These are phyloP conservation scores for Cossypha heuglini DNA, from an alignment of 2,797 vertebrate species.

Conservation along the genomic window DNA sequence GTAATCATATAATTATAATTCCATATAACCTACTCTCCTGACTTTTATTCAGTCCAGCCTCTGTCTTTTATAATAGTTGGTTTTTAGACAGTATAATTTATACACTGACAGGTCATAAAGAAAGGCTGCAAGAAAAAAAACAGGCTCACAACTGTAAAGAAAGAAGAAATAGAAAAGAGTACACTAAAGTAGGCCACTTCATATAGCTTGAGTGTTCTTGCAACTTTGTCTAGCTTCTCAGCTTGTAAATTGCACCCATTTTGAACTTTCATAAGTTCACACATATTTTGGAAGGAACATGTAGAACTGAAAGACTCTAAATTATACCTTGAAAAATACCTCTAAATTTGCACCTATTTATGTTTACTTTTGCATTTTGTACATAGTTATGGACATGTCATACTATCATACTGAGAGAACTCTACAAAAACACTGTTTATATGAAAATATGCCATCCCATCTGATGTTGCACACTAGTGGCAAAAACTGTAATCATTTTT, in stretches of 20 bases:
- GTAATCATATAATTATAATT: background rate
- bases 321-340: conserved; percentile 18
- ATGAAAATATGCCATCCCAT: background rate
- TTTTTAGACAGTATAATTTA: background rate
- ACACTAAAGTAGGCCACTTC: conserved; percentile 52
- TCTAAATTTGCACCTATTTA: conserved; percentile 19
- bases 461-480: background rate
- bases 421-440: background rate
- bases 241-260: conserved; percentile 48
- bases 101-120: background rate
- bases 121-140: background rate
- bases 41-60: background rate
- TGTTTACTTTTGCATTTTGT: conserved; percentile 1
- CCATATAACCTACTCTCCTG: background rate
- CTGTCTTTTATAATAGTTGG: background rate
- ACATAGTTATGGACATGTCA: background rate
- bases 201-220: conserved; percentile 26
- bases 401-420: background rate
- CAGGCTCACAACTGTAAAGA: background rate
- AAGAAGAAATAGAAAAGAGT: background rate
- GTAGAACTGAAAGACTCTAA: conserved; percentile 28
- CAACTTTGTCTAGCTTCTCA: conserved; percentile 38
- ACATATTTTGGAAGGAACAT: conserved; percentile 53
- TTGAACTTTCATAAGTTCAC: conserved; percentile 49
- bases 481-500: background rate